Evolutionary conservation across 2,888 invertebrate species (phyloP).

Genomic region (Eupithecia inturbata): DNA sequence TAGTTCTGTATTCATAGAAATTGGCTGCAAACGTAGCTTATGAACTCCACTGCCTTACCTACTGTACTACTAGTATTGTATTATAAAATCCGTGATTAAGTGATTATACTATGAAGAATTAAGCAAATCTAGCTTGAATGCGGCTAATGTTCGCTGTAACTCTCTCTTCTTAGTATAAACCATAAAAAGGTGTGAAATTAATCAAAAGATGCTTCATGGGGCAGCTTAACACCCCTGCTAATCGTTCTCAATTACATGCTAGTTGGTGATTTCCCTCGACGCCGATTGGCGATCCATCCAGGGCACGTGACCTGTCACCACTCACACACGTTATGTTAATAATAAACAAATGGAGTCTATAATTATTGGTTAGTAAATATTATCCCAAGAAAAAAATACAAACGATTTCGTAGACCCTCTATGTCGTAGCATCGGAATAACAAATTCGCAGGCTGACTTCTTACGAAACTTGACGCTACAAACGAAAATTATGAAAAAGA

Average conservation of each 20-base stretch:
- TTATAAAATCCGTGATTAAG: too few relatives aligned
- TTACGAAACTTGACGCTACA: not conserved
- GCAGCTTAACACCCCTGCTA: constrained; percentile 15
- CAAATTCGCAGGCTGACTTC: not conserved
- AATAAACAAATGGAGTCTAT: not conserved
- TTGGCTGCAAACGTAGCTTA: too few relatives aligned
- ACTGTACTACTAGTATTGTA: too few relatives aligned
- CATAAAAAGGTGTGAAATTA: not conserved
- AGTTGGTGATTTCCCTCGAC: constrained; percentile 69
- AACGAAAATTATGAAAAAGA: not conserved
- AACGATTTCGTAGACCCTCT: not conserved
- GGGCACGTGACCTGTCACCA: constrained; percentile 72
- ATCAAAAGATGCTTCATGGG: not conserved
- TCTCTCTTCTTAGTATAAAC: not conserved
- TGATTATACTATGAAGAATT: too few relatives aligned
- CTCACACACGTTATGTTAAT: constrained; percentile 21
- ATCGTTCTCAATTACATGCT: constrained; percentile 43
- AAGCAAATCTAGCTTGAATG: not conserved
- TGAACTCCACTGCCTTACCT: too few relatives aligned
- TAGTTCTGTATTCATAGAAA: too few relatives aligned
- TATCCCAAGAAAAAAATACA: not conserved
- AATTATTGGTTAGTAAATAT: not conserved
- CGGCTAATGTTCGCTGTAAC: not conserved
- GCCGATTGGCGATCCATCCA: constrained; percentile 69
- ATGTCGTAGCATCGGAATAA: not conserved